phyloP scores from a whole-genome alignment of 2,888 invertebrate species.

The Eupelmus urozonus region DNA sequence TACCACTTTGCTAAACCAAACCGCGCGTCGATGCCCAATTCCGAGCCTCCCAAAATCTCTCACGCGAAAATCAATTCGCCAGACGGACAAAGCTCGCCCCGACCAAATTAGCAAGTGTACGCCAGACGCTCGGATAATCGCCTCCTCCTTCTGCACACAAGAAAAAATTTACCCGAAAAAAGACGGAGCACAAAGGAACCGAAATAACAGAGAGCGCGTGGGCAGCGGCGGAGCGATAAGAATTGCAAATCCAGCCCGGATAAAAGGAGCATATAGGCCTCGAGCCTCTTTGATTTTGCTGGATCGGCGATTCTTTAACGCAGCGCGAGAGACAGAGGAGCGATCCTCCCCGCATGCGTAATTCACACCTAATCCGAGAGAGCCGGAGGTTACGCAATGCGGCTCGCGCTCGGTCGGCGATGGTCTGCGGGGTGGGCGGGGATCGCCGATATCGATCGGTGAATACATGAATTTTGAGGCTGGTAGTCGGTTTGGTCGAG shows the following conservation, averaged over 20 bases:
- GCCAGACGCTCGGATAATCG: neutral
- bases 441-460: neutral
- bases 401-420: neutral
- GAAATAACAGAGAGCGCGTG: neutral
- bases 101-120: neutral
- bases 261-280: neutral
- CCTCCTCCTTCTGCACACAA: neutral
- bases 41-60: too few species aligned
- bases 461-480: neutral
- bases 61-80: too few species aligned
- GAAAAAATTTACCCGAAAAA: neutral
- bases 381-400: too few species aligned
- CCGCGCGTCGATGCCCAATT: too few species aligned
- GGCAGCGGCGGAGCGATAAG: neutral
- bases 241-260: conserved; percentile 23
- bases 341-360: neutral
- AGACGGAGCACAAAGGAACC: neutral
- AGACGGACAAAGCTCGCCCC: too few species aligned
- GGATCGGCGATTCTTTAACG: too few species aligned
- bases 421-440: neutral
- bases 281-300: neutral
- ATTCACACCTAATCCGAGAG: neutral
- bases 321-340: too few species aligned
- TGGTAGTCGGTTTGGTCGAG: too few species aligned
- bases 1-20: too few species aligned